phyloP scores from a whole-genome alignment of 2,113 vertebrate species.

The Oreochromis aureus region DNA sequence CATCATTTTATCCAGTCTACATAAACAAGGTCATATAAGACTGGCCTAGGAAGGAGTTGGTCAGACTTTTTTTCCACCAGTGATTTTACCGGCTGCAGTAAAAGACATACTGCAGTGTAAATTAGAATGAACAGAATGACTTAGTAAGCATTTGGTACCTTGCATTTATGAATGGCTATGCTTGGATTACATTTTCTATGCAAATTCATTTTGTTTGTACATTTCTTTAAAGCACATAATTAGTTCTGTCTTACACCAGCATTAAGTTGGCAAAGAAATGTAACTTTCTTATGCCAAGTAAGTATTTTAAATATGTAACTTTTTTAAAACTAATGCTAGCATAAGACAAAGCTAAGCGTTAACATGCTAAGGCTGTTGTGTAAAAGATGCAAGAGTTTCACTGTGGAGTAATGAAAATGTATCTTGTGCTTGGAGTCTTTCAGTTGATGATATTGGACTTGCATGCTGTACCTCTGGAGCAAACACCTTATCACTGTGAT shows the following conservation, averaged over 20 bases:
- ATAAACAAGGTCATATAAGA: background rate
- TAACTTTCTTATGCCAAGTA: background rate
- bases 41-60: background rate
- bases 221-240: background rate
- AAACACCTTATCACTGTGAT: background rate
- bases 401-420: background rate
- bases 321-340: background rate
- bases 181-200: background rate
- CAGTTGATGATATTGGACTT: background rate
- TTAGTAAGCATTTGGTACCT: background rate
- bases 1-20: background rate
- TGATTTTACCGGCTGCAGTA: background rate
- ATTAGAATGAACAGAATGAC: background rate
- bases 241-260: background rate
- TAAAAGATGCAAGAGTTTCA: background rate
- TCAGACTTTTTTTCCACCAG: background rate
- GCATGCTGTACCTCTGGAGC: background rate
- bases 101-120: background rate
- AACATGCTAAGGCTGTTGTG: background rate
- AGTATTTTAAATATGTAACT: background rate
- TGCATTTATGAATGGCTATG: background rate
- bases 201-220: background rate
- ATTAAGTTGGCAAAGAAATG: background rate
- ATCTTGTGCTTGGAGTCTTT: background rate
- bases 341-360: background rate